Percentiles rank a stretch among this genome's conserved stretches.
phyloP scores from a whole-genome alignment of 2,888 invertebrate genomes.

The Lasius platythorax region DNA sequence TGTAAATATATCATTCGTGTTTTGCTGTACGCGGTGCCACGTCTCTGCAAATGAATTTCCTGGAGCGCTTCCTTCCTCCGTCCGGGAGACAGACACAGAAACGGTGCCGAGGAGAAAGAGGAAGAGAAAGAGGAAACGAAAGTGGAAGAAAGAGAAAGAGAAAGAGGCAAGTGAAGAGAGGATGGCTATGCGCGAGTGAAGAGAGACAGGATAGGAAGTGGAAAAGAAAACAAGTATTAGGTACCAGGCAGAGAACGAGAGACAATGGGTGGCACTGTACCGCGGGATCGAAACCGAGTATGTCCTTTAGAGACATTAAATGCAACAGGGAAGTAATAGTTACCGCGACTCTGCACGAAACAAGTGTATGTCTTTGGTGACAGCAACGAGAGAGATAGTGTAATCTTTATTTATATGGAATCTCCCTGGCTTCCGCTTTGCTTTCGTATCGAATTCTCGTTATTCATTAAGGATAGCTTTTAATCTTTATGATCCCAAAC shows the following conservation, averaged over 20 bases:
- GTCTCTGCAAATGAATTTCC: slow-evolving; percentile 70
- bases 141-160: slow-evolving; percentile 9
- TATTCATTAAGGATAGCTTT: not conserved
- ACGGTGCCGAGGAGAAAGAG: not conserved
- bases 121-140: slow-evolving; percentile 32
- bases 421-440: not conserved
- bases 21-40: slow-evolving; percentile 65
- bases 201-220: slow-evolving; percentile 16
- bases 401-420: slow-evolving; percentile 32
- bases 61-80: slow-evolving; percentile 67
- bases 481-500: slow-evolving; percentile 1
- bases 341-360: slow-evolving; percentile 21
- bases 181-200: slow-evolving; percentile 1
- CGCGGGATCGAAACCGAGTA: slow-evolving; percentile 40
- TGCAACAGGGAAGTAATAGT: slow-evolving; percentile 44
- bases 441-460: not conserved
- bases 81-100: slow-evolving; percentile 51
- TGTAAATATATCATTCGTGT: slow-evolving; percentile 68
- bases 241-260: slow-evolving; percentile 28
- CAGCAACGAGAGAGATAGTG: slow-evolving; percentile 39
- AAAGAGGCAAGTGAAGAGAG: not conserved
- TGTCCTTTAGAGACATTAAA: slow-evolving; percentile 50
- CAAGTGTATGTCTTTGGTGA: slow-evolving; percentile 48
- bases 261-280: slow-evolving; percentile 45
- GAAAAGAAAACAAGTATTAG: slow-evolving; percentile 36